Percentiles rank a stretch among this genome's conserved stretches.
These are phyloP conservation scores for Xanthorhoe spadicearia DNA, from an alignment of 2,888 invertebrate genomes.

Conservation along the genomic window DNA sequence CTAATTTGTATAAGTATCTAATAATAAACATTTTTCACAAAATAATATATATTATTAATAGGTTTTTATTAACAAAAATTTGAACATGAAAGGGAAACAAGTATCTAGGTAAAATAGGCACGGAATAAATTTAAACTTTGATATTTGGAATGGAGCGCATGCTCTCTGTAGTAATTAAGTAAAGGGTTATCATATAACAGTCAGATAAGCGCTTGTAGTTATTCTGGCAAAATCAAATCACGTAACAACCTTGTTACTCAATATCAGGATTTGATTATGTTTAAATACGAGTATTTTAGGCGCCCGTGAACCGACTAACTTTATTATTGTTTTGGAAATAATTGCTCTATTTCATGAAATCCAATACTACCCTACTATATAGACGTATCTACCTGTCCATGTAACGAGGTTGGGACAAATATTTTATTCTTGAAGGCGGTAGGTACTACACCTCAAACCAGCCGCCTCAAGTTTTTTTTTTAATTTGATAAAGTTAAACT, in stretches of 20 bases:
- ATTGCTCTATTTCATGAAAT: no score
- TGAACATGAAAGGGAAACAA: no score
- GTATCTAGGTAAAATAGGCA: neutral
- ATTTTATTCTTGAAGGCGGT: no score
- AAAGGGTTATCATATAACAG: neutral
- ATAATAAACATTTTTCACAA: neutral
- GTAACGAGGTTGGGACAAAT: no score
- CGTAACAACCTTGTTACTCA: neutral
- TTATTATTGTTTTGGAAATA: neutral
- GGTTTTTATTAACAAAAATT: no score
- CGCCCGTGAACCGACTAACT: neutral
- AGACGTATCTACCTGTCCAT: no score
- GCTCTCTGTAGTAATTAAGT: neutral
- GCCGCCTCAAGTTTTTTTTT: no score
- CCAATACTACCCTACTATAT: no score
- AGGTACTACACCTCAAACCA: no score
- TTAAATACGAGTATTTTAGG: neutral
- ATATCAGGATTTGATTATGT: neutral
- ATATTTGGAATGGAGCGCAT: slow-evolving; percentile 10
- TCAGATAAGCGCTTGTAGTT: neutral
- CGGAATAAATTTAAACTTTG: slow-evolving; percentile 7
- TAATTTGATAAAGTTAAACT: no score
- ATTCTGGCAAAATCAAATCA: neutral
- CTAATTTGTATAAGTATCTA: no score
- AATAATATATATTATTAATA: no score